Conservation (phyloP, 2,888 invertebrate species). For the Synergus japonicus region DNA sequence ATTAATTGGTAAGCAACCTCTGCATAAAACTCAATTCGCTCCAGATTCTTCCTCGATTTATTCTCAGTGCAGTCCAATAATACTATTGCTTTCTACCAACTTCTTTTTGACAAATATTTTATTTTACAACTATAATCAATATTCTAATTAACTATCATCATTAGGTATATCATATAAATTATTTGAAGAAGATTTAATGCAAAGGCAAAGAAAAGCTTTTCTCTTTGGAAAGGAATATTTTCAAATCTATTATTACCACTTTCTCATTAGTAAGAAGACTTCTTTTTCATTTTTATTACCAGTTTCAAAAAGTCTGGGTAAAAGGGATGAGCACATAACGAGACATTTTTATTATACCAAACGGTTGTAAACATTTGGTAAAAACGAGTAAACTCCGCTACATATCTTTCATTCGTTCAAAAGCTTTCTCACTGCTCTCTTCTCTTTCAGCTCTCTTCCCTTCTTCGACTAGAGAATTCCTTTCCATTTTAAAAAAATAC, state of each 20-base stretch:
- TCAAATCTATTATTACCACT: background rate
- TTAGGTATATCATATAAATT: too few species aligned
- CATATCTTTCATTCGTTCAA: slow-evolving; percentile 4
- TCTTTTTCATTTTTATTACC: background rate
- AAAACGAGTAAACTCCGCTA: slow-evolving; percentile 5
- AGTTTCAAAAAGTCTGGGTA: background rate
- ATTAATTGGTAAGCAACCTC: background rate
- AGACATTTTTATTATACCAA: slow-evolving; percentile 36
- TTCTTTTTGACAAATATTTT: background rate
- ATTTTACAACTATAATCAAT: background rate
- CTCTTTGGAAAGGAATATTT: background rate
- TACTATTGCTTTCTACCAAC: background rate
- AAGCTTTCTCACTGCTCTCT: slow-evolving; percentile 19
- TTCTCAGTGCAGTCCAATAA: background rate
- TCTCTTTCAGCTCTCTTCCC: slow-evolving; percentile 13
- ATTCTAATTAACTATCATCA: background rate
- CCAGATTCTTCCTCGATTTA: background rate
- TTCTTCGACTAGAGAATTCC: slow-evolving; percentile 45
- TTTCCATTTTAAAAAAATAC: slow-evolving; percentile 41
- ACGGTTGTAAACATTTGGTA: slow-evolving; percentile 23
- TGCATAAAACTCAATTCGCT: background rate
- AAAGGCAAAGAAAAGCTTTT: background rate
- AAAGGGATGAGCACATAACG: slow-evolving; percentile 8
- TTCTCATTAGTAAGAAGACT: background rate
- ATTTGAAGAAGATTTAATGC: background rate